These are phyloP conservation scores for Coptodon bakossiorum DNA, from an alignment of 2,113 vertebrate genomes.

Conservation along the genomic window DNA sequence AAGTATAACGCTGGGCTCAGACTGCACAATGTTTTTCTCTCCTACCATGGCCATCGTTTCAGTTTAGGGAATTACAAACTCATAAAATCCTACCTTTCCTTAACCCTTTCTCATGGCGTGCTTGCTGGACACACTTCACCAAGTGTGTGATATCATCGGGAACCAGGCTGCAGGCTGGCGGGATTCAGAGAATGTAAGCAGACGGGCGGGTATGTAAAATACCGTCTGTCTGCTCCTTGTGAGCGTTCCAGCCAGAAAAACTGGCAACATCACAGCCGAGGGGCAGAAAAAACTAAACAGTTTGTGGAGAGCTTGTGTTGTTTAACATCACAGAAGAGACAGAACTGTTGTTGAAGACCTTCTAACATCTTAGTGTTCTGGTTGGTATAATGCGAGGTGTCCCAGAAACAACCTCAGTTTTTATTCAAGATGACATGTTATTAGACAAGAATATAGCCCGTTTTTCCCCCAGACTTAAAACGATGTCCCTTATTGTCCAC, in stretches of 20 bases:
- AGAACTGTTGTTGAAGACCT: neutral
- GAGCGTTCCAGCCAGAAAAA: neutral
- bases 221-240: neutral
- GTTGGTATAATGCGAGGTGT: neutral
- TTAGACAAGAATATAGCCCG: neutral
- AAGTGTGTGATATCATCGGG: neutral
- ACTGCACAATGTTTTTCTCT: neutral
- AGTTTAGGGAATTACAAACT: neutral
- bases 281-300: neutral
- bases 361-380: neutral
- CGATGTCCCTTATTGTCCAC: neutral
- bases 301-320: neutral
- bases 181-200: neutral
- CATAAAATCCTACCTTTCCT: neutral
- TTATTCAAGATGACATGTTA: neutral
- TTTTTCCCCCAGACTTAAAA: fast-evolving
- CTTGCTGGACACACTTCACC: neutral
- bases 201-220: neutral
- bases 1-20: neutral
- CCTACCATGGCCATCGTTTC: neutral
- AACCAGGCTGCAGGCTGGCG: neutral
- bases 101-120: neutral
- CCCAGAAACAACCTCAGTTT: neutral
- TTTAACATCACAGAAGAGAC: neutral
- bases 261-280: neutral